Evolutionary conservation across 2,888 invertebrate species (phyloP), one percentile per base, ranked within the genome.

Genomic region (Linnaemya tessellans): DNA sequence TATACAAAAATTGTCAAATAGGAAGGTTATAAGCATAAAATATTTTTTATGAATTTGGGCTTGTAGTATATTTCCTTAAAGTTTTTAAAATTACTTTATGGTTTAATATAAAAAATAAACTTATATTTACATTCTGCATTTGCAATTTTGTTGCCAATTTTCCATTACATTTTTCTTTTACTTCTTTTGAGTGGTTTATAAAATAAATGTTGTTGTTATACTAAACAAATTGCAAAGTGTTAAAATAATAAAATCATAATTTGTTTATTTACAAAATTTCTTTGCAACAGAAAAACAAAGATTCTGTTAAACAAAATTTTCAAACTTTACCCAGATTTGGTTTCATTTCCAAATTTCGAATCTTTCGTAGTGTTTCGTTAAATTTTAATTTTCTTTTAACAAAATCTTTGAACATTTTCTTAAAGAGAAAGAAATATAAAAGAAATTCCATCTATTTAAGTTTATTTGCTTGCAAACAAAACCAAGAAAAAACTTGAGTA

Each of bases 261-360:
- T 51, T 78, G 65, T 73, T 82, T 86, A 80, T 86, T 77, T 86
- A 86, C 82, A 86, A 79, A 49, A 73, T 83, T 75, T 82, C 51
- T 67, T 80, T 68, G 38, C 65, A 82, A 78, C 35, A 77, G 49
- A 71, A 65, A 75, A 71, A 51, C 25, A 73, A 82, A 75, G 79
- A 82, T 75, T 70, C 51, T 71, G 79, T 80, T 80, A 85, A 85
- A 82, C 56, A 75, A 68, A 70, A 62, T 60, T 60, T 43, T 65
- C 41, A 18, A 62, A 54, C 11, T 49, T 51, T 43, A 56, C 41
- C 20, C 20, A 35, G 30, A 18, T 56, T 43, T 43, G 25, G 9
- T 9, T 18, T 0, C 11, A 1, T 3, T 22, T n/a, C 22, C 3
- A 71, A 54, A 46, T 62, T 51, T 75, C 46, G 56, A 43, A 43